Evolutionary conservation across 2,797 vertebrate genomes (phyloP), one percentile per base, ranked within the genome.

Genomic region (Lagocephalus sceleratus): DNA sequence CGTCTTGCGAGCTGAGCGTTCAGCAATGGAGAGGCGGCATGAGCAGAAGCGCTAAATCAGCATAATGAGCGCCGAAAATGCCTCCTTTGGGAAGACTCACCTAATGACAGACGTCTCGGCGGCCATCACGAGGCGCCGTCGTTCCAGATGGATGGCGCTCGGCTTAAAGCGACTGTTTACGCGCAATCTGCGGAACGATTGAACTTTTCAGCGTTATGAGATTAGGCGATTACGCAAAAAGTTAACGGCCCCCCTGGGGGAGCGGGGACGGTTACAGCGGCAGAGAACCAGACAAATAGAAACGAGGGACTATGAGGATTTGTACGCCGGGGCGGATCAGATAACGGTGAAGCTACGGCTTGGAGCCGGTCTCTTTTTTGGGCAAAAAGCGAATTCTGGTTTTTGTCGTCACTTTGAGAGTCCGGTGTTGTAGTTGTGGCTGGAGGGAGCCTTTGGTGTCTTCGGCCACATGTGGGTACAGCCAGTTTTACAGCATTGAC

Each of bases 191-290:
- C 22, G 14, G 40, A 68, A 46, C 64, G 32, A 41, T 64, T 60
- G 44, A 68, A 78, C 60, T 66, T 79, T 63, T 59, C 46, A 39
- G 50, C 50, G 25, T 71, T 74, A 75, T 80, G 77, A 72, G 68
- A 76, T 75, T 55, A 61, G 63, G 55, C 68, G 75, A 79, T 75
- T 74, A 70, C 67, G 64, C 44, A 52, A 64, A 74, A 73, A 52
- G 57, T 58, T 73, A 74, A 75, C 76, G 45, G 68, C 60, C n/a
- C 54, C 73, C 42, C 11, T 47, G 62, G 70, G 68, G 54, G 39
- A 64, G 54, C 47, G 44, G 58, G 48, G 49, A 29, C 39, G 54
- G 52, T 35, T 63, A 55, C 46, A 50, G 44, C 29, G 39, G 47
- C 51, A 41, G 8, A 48, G 40, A 70, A 72, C 66, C 54, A 39